These are phyloP conservation scores for Ectemnius lituratus DNA, from an alignment of 2,888 invertebrate species.

Conservation along the genomic window DNA sequence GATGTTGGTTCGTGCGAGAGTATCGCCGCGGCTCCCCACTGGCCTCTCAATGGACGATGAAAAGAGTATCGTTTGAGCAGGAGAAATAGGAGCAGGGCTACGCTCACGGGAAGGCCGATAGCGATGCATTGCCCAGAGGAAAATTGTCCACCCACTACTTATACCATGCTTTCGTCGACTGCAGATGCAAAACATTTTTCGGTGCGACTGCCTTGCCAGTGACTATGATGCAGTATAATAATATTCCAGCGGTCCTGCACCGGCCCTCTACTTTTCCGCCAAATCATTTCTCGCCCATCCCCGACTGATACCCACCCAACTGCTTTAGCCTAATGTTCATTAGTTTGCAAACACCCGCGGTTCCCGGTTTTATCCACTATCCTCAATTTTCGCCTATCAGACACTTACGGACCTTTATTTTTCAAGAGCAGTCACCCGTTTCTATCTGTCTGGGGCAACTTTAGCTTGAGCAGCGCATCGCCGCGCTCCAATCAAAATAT, in stretches of 20 bases:
- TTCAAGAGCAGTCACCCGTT: too few species aligned
- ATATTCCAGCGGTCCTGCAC: conserved; percentile 46
- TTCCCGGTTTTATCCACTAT: too few species aligned
- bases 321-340: too few species aligned
- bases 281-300: background rate
- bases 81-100: conserved; percentile 28
- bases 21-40: background rate
- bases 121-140: conserved; percentile 52
- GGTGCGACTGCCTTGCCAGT: conserved; percentile 49
- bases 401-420: too few species aligned
- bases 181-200: conserved; percentile 65
- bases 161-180: conserved; percentile 56
- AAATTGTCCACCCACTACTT: conserved; percentile 62
- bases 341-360: too few species aligned
- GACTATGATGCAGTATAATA: conserved; percentile 64
- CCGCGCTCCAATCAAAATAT: too few species aligned
- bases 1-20: background rate
- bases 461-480: too few species aligned
- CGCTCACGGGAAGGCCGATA: conserved; percentile 38
- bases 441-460: too few species aligned
- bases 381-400: too few species aligned
- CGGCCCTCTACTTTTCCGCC: conserved; percentile 31
- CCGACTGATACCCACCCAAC: too few species aligned
- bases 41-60: background rate
- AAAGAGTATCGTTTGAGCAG: background rate